A percentile compares a stretch with the other conserved stretches of the same genome.
phyloP scores from a whole-genome alignment of 2,113 vertebrate genomes.

The Ramphastos sulfuratus region DNA sequence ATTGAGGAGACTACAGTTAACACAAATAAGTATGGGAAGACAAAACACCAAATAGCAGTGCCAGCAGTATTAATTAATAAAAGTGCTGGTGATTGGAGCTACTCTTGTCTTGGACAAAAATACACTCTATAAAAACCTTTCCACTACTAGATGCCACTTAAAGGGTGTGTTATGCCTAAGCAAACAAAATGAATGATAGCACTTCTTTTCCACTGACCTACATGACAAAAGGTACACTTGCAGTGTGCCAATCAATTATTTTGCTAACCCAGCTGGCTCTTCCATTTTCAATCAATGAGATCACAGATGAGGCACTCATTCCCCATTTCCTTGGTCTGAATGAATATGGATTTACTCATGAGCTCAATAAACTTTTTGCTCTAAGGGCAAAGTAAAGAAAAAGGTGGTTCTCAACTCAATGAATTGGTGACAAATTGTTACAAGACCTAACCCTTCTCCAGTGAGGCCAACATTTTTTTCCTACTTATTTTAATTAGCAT shows the following conservation, averaged over 20 bases:
- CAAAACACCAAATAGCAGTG: neutral
- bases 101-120: neutral
- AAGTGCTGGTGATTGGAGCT: neutral
- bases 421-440: neutral
- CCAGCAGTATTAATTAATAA: neutral
- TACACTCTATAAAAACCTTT: neutral
- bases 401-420: neutral
- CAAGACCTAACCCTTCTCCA: neutral
- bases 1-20: neutral
- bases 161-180: neutral
- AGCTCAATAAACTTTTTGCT: neutral
- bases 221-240: neutral
- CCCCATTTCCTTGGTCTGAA: neutral
- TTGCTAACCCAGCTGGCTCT: neutral
- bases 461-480: neutral
- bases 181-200: constrained; percentile 26
- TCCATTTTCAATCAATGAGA: constrained; percentile 30
- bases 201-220: constrained; percentile 2
- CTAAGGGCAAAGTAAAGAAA: neutral
- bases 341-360: constrained; percentile 40
- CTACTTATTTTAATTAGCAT: neutral
- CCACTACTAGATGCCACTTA: neutral
- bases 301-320: neutral
- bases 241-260: neutral
- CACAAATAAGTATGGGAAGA: neutral